Evolutionary conservation across 2,113 vertebrate genomes (phyloP).

Genomic region (Ranitomeya variabilis): DNA sequence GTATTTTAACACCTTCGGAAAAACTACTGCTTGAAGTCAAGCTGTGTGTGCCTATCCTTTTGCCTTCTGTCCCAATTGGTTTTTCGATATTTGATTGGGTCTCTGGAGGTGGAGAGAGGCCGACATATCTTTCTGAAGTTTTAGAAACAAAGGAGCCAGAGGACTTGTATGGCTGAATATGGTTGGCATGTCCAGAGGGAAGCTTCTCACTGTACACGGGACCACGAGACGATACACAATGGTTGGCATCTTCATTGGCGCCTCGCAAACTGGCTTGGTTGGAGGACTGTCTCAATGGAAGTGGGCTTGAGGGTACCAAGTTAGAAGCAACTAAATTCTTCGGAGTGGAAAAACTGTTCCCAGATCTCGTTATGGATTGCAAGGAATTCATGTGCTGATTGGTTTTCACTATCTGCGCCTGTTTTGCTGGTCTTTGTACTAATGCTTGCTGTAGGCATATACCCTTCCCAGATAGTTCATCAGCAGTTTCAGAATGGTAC

Average conservation of each 20-base stretch:
- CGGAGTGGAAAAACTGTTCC: constrained; percentile 57
- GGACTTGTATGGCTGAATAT: constrained; percentile 59
- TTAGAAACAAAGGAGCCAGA: constrained; percentile 71
- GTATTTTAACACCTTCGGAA: constrained; percentile 81
- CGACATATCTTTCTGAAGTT: constrained; percentile 69
- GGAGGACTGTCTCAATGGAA: constrained; percentile 74
- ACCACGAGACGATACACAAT: constrained; percentile 15
- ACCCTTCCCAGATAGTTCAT: constrained; percentile 75
- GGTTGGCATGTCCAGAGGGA: constrained; percentile 60
- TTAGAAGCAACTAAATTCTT: constrained; percentile 73
- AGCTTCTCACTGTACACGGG: constrained; percentile 70
- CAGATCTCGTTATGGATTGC: constrained; percentile 68
- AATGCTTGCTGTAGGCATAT: constrained; percentile 77
- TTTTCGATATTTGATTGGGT: constrained; percentile 58
- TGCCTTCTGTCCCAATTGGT: constrained; percentile 67
- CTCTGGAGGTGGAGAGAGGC: constrained; percentile 68
- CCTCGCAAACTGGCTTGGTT: constrained; percentile 57
- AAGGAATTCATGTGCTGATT: constrained; percentile 85
- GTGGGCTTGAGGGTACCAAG: constrained; percentile 82
- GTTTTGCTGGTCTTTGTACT: constrained; percentile 85
- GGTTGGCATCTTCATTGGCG: constrained; percentile 63
- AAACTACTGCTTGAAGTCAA: constrained; percentile 83
- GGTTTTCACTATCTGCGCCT: constrained; percentile 96
- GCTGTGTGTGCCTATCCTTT: constrained; percentile 81
- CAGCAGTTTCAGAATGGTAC: constrained; percentile 72